phyloP scores from a whole-genome alignment of 1,140 invertebrate genomes.

The Dysdera silvatica region DNA sequence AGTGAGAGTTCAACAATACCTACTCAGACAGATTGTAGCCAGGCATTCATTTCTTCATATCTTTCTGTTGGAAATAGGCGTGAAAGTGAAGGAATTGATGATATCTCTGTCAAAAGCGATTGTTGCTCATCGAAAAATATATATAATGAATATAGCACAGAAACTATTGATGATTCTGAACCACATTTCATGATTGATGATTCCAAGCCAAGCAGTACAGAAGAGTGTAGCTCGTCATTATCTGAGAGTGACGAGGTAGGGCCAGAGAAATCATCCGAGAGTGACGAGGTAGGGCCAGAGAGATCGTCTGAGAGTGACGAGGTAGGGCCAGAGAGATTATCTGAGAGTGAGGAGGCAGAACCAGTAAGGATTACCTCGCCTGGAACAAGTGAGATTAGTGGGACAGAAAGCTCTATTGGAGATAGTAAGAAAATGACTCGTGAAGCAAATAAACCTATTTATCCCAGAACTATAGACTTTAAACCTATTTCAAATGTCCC shows the following conservation, averaged over 20 bases:
- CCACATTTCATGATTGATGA: neutral
- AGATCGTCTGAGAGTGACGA: neutral
- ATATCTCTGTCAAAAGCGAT: neutral
- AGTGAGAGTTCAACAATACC: conserved; percentile 6
- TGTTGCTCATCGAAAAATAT: neutral
- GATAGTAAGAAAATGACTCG: neutral
- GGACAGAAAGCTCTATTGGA: neutral
- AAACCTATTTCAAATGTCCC: neutral
- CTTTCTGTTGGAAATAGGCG: neutral
- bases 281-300: neutral
- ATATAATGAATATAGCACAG: neutral
- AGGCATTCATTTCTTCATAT: neutral
- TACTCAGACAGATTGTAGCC: conserved; percentile 2
- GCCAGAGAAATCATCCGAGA: neutral
- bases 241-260: neutral
- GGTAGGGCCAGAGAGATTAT: no score
- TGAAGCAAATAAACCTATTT: neutral
- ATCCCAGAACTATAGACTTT: neutral
- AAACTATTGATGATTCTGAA: neutral
- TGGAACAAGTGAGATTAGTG: conserved; percentile 7
- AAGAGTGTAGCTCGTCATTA: neutral
- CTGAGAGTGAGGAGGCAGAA: neutral
- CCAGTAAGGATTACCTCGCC: neutral
- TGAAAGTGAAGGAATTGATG: neutral
- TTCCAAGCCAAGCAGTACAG: neutral